phyloP scores from a whole-genome alignment of 2,888 invertebrate genomes.

The Malthinus seriepunctatus region DNA sequence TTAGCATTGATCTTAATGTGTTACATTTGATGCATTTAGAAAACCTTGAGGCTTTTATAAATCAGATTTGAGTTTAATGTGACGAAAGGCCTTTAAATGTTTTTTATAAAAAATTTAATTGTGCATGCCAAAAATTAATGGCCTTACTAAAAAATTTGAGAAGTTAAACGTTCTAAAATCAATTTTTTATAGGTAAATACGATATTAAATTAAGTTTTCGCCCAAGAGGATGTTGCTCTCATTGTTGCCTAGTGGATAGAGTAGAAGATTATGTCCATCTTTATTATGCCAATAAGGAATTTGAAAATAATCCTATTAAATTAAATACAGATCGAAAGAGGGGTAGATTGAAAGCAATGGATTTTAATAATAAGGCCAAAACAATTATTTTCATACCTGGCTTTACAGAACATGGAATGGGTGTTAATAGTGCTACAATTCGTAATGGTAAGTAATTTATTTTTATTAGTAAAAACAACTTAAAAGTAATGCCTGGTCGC shows the following conservation, averaged over 20 bases:
- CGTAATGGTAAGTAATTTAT: background rate
- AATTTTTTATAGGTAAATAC: background rate
- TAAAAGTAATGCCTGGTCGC: too few species aligned
- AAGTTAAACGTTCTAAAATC: background rate
- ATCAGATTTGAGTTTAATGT: too few species aligned
- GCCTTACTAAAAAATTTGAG: too few species aligned
- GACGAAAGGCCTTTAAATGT: too few species aligned
- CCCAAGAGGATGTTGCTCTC: background rate
- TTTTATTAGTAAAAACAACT: background rate
- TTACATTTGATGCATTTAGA: too few species aligned
- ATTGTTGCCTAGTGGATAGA: background rate
- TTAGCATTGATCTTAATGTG: too few species aligned
- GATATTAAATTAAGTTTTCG: background rate
- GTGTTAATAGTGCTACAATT: background rate
- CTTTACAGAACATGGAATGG: background rate
- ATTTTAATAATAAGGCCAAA: background rate
- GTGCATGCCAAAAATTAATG: too few species aligned
- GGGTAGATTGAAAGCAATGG: background rate
- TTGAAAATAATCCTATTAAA: too few species aligned
- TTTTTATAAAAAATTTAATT: too few species aligned
- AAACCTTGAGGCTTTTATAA: too few species aligned
- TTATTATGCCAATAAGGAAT: background rate
- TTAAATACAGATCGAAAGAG: background rate
- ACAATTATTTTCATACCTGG: constrained; percentile 1
- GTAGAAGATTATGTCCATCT: background rate